Conservation (phyloP, 2,113 vertebrate genomes). For the Daphoenositta chrysoptera region DNA sequence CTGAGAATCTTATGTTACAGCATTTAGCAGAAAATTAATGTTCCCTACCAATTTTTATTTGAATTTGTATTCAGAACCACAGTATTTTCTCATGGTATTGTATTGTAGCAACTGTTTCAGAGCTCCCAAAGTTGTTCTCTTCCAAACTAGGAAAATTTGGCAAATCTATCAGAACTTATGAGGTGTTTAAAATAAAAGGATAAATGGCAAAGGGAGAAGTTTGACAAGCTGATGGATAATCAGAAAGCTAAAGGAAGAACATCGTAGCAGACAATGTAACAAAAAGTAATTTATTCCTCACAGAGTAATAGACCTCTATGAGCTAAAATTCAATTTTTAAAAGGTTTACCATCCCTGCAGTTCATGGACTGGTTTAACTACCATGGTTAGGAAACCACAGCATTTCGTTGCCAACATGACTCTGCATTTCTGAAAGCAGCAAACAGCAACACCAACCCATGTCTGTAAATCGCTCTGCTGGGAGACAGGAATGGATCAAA, state of each 20-base stretch:
- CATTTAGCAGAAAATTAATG: neutral
- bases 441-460: neutral
- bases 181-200: neutral
- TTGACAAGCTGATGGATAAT: neutral
- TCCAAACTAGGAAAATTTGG: neutral
- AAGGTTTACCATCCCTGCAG: neutral
- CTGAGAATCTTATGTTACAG: neutral
- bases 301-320: neutral
- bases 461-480: constrained; percentile 14
- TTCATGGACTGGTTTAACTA: neutral
- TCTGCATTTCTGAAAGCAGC: neutral
- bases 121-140: neutral
- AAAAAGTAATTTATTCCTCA: constrained; percentile 50
- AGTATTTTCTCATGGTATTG: neutral
- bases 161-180: neutral
- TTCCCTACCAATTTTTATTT: neutral
- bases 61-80: neutral
- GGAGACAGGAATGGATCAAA: constrained; percentile 1
- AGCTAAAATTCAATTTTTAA: neutral
- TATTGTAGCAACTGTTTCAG: neutral
- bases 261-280: neutral
- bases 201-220: neutral
- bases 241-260: constrained; percentile 19
- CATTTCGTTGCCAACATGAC: neutral
- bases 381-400: neutral